Evolutionary conservation across 2,113 vertebrate genomes (phyloP), one percentile per base, ranked within the genome.

Genomic region (Tragelaphus scriptus): DNA sequence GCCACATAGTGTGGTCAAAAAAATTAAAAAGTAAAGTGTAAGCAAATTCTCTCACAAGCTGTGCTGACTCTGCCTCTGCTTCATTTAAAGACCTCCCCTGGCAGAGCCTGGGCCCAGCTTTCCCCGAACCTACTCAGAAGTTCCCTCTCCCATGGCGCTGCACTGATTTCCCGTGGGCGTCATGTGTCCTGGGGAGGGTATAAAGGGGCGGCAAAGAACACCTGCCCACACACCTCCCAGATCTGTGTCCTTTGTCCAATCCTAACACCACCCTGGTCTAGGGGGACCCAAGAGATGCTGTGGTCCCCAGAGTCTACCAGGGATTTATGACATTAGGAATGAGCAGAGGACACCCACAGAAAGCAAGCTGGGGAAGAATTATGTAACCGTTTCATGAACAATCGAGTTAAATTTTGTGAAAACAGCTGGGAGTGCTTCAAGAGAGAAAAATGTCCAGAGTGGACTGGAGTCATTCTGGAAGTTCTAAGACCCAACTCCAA

Each of bases 31-130:
- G 40, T 7, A 77, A 89, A 80, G 28, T 1, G 3, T 85, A 88
- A 82, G 77, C 82, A 2, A 32, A 53, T 85, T 71, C 77, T 90
- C 63, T 86, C 10, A 0, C 65, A 44, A 56, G 36, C 91, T 81
- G 16, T 88, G 82, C 94, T 91, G 91, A 85, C 97, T 81, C 55
- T 68, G 97, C 90, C 85, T 82, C 80, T 75, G 91, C 55, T 97
- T 59, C 97, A 95, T 97, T 97, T 96, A 98, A 97, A 95, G 93
- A 94, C 95, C 96, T 97, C 98, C 97, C 97, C 97, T 30, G 81
- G 90, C 32, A 88, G 16, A 88, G 28, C 51, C 97, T 94, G 71
- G 80, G 86, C 93, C 93, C 9, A 58, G 92, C 30, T 40, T 92
- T 56, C 61, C 68, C 59, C 59, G 97, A 97, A 47, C 51, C 96